phyloP scores from a whole-genome alignment of 2,113 vertebrate genomes.

The Burhinus bistriatus region DNA sequence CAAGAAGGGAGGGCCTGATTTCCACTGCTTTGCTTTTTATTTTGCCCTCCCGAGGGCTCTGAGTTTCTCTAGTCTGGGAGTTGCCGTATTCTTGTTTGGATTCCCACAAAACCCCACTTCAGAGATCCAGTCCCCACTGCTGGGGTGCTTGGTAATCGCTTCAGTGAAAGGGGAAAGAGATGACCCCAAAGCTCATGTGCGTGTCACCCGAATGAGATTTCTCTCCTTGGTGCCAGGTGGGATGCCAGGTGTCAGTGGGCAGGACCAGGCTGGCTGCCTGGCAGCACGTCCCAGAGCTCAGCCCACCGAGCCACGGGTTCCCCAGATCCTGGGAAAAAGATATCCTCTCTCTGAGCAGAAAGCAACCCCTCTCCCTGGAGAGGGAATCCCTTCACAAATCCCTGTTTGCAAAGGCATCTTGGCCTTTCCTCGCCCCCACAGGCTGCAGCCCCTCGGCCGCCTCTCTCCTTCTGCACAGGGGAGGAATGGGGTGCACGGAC shows the following conservation, averaged over 20 bases:
- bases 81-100: not conserved
- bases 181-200: not conserved
- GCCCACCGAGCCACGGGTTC: not conserved
- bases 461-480: not conserved
- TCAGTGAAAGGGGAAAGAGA: not conserved
- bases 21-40: not conserved
- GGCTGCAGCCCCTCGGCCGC: not conserved
- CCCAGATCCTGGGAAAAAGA: not conserved
- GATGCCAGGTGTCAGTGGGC: rapidly evolving
- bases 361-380: not conserved
- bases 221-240: rapidly evolving
- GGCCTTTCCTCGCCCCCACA: not conserved
- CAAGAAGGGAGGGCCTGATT: not conserved
- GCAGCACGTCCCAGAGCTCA: not conserved
- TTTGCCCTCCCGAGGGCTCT: not conserved
- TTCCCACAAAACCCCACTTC: not conserved
- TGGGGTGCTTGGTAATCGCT: rapidly evolving
- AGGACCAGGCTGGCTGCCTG: not conserved
- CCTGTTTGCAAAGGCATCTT: not conserved
- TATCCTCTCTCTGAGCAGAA: not conserved
- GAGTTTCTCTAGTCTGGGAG: not conserved
- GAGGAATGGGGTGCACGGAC: not conserved
- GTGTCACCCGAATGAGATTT: not conserved
- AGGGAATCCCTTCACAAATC: not conserved
- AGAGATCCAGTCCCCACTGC: not conserved